Evolutionary conservation across 2,888 invertebrate genomes (phyloP), one percentile per base, ranked within the genome.

Genomic region (Drosophila limbata): DNA sequence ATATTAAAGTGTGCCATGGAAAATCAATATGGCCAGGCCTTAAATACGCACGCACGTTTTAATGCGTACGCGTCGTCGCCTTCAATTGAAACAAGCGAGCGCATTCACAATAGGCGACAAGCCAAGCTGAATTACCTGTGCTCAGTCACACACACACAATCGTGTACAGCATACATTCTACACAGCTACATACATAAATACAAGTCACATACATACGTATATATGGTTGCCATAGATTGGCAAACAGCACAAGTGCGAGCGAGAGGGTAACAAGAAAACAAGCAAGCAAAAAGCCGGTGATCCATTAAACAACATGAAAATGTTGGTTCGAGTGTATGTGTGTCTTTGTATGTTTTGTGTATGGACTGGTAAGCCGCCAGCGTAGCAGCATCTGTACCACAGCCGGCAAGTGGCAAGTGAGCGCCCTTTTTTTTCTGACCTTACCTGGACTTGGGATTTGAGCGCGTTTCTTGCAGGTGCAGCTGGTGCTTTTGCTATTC

Each of bases 251-350:
- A 37, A 35, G 87, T 68, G 87, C 53, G 73, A 87, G 76, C 31
- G 84, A 76, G 87, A 68, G 28, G 50, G 80, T 80, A 56, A 79
- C 76, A 84, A 77, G 69, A 79, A 84, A 76, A 71, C 73, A 75
- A 78, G 47, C 74, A 70, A 85, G 80, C 71, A 86, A 86, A 84
- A 88, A 86, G 86, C 86, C 86, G 86, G 86, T 80, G 86, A 76
- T 86, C 86, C 78, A 84, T 88, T 79, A 71, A 79, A 76, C 69
- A 68, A 59, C 37, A 51, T 35, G 25, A 47, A 21, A 48, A 62
- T 42, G 64, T 47, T 62, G 56, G 19, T 21, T 56, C 56, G 65
- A 68, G 55, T 61, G 60, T 57, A 15, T 65, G 33, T 59, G 55
- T 37, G 42, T 62, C 70, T 71, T 21, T 69, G 59, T 61, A 11